Evolutionary conservation across 2,113 vertebrate species (phyloP), one percentile per base, ranked within the genome.

Genomic region (Cranoglanis bouderius): DNA sequence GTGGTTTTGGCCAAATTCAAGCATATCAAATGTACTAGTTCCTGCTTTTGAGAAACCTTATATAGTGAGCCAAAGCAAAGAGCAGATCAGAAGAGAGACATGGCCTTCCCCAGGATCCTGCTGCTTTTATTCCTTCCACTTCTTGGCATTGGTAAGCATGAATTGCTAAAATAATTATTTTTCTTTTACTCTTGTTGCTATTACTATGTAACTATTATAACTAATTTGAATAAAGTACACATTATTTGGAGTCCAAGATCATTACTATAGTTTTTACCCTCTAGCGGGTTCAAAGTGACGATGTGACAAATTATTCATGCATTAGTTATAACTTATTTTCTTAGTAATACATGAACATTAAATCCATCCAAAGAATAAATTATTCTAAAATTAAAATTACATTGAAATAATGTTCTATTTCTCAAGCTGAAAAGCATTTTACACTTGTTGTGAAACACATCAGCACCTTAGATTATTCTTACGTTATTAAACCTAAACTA

Each of bases 91-190:
- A 65, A 32, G 46, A 49, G 89, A 0, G 82, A 53, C 77, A 95
- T 95, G 94, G 89, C 90, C 38, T 75, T 35, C 19, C 29, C 93
- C 38, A 91, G 43, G 40, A 89, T 93, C n/a, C 43, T 87, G 10
- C 12, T 94, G 82, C 26, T 95, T 77, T 35, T 95, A 80, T 85
- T 91, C 35, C 59, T 92, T 12, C 86, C 89, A 29, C 88, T 94
- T 67, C 90, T 93, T 51, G 57, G 89, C 84, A 88, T 46, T 67
- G 93, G 95, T 96, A 92, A 85, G 75, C 46, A n/a, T 77, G 0
- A 82, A n/a, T 10, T 32, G 1, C 16, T 82, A 40, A 12, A 38
- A 67, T 32, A 16, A 35, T 38, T 16, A 0, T 70, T 32, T 5
- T 49, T 78, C 24, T 65, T 40, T 9, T 43, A 24, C n/a, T 65